Conservation (phyloP, 1,140 invertebrate species). For the Penaeus vannamei region DNA sequence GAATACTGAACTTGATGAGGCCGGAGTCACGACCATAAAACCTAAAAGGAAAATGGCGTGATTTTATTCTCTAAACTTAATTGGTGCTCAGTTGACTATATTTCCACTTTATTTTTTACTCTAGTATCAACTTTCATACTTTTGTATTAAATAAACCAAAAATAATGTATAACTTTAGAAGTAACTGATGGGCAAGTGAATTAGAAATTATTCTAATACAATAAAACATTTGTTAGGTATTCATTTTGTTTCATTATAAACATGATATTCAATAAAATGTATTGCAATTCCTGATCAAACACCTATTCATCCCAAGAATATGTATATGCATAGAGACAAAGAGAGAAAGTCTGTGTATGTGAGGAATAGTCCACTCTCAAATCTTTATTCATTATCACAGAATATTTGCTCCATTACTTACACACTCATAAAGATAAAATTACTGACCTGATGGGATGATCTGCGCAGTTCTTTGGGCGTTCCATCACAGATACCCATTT, state of each 20-base stretch:
- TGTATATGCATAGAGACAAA: too few relatives aligned
- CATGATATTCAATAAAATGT: too few relatives aligned
- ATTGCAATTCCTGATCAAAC: too few relatives aligned
- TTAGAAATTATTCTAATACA: too few relatives aligned
- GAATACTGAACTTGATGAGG: constrained; percentile 89
- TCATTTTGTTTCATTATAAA: too few relatives aligned
- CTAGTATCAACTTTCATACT: not conserved
- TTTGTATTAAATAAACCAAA: not conserved
- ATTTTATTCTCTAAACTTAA: not conserved
- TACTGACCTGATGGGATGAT: constrained; percentile 89
- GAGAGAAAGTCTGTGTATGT: too few relatives aligned
- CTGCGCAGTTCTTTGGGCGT: constrained; percentile 92
- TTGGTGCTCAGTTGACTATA: too few relatives aligned
- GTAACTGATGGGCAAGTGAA: not conserved
- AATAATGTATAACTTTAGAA: not conserved
- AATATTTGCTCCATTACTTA: too few relatives aligned
- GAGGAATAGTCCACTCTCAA: too few relatives aligned
- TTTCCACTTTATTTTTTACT: not conserved
- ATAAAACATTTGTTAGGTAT: too few relatives aligned
- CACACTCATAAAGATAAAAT: not conserved
- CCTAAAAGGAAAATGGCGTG: constrained; percentile 72
- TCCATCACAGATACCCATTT: constrained; percentile 97
- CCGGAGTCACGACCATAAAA: constrained; percentile 93
- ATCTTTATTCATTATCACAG: too few relatives aligned
- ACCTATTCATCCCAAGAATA: too few relatives aligned